Conservation (phyloP, 1,140 invertebrate species). For the Macrocentrus cingulum region DNA sequence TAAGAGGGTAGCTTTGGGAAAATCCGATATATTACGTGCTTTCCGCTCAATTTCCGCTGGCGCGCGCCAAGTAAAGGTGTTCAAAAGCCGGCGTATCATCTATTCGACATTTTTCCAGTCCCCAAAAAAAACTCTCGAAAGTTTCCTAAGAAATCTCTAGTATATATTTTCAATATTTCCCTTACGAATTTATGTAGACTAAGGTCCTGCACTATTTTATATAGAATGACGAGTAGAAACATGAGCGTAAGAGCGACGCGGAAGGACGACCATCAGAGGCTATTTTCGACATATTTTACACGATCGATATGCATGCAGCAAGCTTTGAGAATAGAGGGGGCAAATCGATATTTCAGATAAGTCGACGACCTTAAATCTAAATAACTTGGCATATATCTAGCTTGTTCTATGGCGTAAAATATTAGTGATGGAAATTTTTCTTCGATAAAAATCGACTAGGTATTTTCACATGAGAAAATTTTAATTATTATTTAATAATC, state of each 20-base stretch:
- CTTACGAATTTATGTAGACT: background rate
- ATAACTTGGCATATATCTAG: constrained; percentile 8
- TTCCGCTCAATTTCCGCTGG: constrained; percentile 13
- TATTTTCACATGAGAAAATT: no score
- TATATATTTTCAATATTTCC: background rate
- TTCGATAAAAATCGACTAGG: no score
- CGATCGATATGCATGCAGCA: background rate
- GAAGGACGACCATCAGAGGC: background rate
- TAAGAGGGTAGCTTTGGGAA: constrained; percentile 3
- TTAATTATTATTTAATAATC: no score
- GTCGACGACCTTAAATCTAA: constrained; percentile 26
- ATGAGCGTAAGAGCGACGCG: background rate
- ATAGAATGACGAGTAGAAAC: constrained; percentile 2
- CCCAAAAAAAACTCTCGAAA: background rate
- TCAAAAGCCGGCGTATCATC: background rate
- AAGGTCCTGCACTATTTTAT: constrained; percentile 4
- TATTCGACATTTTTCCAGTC: background rate
- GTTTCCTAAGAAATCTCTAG: background rate
- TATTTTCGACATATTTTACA: background rate
- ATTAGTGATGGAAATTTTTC: no score
- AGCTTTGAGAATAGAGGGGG: background rate
- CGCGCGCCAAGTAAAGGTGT: no score
- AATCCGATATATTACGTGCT: constrained; percentile 13
- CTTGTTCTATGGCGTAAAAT: no score
- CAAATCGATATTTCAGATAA: constrained; percentile 19